Evolutionary conservation across 2,888 invertebrate species (phyloP).

Genomic region (Bruchidius siliquastri): DNA sequence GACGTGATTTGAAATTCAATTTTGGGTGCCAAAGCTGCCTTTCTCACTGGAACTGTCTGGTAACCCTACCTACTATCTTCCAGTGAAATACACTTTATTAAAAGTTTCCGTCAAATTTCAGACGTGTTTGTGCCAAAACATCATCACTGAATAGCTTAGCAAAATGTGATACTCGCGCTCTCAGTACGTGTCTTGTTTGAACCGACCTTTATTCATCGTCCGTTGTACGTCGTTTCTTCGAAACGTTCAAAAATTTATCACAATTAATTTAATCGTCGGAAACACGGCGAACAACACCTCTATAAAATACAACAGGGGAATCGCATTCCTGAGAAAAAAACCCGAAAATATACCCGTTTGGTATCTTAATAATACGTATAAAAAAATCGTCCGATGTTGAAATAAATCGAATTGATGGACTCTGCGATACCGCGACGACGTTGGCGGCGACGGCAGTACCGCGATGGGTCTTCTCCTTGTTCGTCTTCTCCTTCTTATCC

Average conservation of each 20-base stretch:
- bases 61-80: too few relatives aligned
- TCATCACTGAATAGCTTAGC: too few relatives aligned
- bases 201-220: background rate
- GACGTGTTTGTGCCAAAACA: too few relatives aligned
- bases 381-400: conserved; percentile 10
- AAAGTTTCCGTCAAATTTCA: too few relatives aligned
- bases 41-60: too few relatives aligned
- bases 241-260: background rate
- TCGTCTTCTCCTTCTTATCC: background rate
- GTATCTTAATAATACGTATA: conserved; percentile 8
- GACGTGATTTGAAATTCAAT: too few relatives aligned
- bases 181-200: background rate
- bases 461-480: background rate
- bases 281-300: background rate
- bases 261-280: background rate
- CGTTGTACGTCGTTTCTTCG: background rate
- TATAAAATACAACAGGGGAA: conserved; percentile 8
- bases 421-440: background rate
- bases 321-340: conserved; percentile 8
- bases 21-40: too few relatives aligned
- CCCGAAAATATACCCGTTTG: conserved; percentile 2
- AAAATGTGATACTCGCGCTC: too few relatives aligned
- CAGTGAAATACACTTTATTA: too few relatives aligned
- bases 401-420: conserved; percentile 13
- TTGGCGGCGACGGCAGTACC: background rate